Evolutionary conservation across 2,888 invertebrate genomes (phyloP).

Genomic region (Drosophila multiciliata): DNA sequence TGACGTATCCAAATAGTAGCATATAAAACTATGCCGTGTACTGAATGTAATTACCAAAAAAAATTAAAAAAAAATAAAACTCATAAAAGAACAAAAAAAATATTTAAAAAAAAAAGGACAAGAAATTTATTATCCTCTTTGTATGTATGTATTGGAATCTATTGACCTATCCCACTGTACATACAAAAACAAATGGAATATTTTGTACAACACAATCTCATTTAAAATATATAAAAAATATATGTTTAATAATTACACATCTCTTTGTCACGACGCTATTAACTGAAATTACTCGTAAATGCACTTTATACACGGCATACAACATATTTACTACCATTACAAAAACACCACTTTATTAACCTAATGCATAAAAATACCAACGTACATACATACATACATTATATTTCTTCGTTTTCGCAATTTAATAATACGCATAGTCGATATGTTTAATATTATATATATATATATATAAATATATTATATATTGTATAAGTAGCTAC

Average conservation of each 20-base stretch:
- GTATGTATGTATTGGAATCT: slow-evolving; percentile 41
- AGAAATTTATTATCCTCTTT: slow-evolving; percentile 20
- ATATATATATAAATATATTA: not conserved
- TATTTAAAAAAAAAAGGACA: slow-evolving; percentile 31
- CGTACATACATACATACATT: slow-evolving; percentile 11
- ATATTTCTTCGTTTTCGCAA: slow-evolving; percentile 34
- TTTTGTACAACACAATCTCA: slow-evolving; percentile 23
- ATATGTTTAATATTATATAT: slow-evolving; percentile 37
- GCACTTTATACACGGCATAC: slow-evolving; percentile 43
- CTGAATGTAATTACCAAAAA: slow-evolving; percentile 50
- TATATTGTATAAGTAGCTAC: slow-evolving; percentile 53
- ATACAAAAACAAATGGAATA: slow-evolving; percentile 33
- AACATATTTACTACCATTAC: slow-evolving; percentile 29
- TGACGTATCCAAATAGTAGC: slow-evolving; percentile 77
- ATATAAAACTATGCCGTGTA: slow-evolving; percentile 54
- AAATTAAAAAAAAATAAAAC: slow-evolving; percentile 4
- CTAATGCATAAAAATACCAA: not conserved
- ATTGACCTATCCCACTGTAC: slow-evolving; percentile 30
- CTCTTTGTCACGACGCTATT: slow-evolving; percentile 22
- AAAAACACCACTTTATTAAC: slow-evolving; percentile 12
- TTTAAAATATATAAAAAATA: slow-evolving; percentile 7
- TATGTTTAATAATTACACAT: slow-evolving; percentile 19
- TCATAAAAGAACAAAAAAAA: slow-evolving; percentile 14
- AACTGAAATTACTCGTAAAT: slow-evolving; percentile 27
- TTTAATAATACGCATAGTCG: slow-evolving; percentile 29